Conservation (phyloP, 2,113 vertebrate species). For the Hyperopisus bebe region DNA sequence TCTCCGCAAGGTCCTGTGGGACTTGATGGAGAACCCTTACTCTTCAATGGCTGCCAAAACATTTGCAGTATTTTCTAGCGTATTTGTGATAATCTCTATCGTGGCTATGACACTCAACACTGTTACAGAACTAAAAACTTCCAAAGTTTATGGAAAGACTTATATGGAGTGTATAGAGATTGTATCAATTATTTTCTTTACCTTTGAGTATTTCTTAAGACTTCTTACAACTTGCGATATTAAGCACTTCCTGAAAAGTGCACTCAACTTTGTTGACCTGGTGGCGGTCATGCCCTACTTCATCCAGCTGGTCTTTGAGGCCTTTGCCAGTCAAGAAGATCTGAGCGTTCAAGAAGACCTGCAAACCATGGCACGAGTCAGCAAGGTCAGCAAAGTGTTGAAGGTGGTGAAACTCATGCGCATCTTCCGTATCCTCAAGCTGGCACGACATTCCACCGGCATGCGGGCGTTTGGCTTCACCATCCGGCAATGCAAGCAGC, state of each 20-base stretch:
- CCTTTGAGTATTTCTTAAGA: slow-evolving; percentile 72
- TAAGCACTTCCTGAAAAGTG: slow-evolving; percentile 70
- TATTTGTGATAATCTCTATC: slow-evolving; percentile 82
- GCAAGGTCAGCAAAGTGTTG: slow-evolving; percentile 83
- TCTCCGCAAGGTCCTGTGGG: slow-evolving; percentile 68
- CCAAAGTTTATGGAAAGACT: slow-evolving; percentile 59
- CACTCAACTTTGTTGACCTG: slow-evolving; percentile 76
- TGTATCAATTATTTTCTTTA: slow-evolving; percentile 77
- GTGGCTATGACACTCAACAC: slow-evolving; percentile 83
- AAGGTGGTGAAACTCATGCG: slow-evolving; percentile 84
- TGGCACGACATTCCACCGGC: slow-evolving; percentile 81
- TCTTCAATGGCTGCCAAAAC: slow-evolving; percentile 77
- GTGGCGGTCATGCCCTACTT: slow-evolving; percentile 86
- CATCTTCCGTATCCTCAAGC: slow-evolving; percentile 84
- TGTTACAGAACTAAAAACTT: slow-evolving; percentile 69
- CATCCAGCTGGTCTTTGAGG: slow-evolving; percentile 74
- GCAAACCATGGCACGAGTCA: slow-evolving; percentile 73
- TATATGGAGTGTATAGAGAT: slow-evolving; percentile 78
- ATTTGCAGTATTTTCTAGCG: slow-evolving; percentile 76
- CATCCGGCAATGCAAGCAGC: slow-evolving; percentile 83
- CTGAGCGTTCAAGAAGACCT: slow-evolving; percentile 66
- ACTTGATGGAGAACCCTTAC: slow-evolving; percentile 80
- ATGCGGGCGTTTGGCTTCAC: slow-evolving; percentile 86
- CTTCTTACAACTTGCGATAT: slow-evolving; percentile 71
- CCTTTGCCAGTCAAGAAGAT: slow-evolving; percentile 56